Evolutionary conservation across 2,888 invertebrate genomes (phyloP), one percentile per base, ranked within the genome.

Genomic region (Caenorhabditis sulstoni): DNA sequence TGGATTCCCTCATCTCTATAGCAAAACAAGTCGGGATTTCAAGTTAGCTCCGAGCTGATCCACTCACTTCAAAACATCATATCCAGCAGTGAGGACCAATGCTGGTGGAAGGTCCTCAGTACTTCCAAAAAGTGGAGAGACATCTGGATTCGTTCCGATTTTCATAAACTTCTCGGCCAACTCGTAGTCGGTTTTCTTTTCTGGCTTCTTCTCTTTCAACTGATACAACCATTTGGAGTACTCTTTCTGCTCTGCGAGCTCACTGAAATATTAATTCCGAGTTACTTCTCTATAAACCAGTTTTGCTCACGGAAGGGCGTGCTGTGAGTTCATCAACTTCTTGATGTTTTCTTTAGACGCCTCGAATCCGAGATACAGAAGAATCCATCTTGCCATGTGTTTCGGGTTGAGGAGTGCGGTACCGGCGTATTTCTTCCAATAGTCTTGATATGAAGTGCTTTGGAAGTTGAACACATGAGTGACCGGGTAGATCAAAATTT

Each of bases 401-500:
- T 67, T 65, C 14, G 86, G 85, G 50, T 83, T 84, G 29, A 86
- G 50, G 3, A 85, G 71, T 5, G 82, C 84, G 0, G 83, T 83
- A 16, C 81, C 83, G 9, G 82, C 85, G 64, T 81, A 79, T 39
- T 68, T 71, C 29, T 75, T 74, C 82, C 86, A 86, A 73, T 89
- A 87, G 45, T 85, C 81, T 57, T 86, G 85, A 68, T 87, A 88
- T 9, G 89, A 88, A n/a, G 88, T 81, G 7, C 84, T 79, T 3
- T 79, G 81, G 75, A 91, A 90, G 81, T 90, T 90, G 61, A 91
- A 80, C 50, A 90, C 86, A 75, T 91, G 91, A n/a, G 90, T 86
- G 4, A 90, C 89, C 1, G 91, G 91, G 81, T 91, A 91, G 65
- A 91, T 90, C 18, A 91, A 85, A 22, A 91, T 83, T 83, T 91